Evolutionary conservation across 1,140 invertebrate species (phyloP).

Genomic region (Hycleus phaleratus): DNA sequence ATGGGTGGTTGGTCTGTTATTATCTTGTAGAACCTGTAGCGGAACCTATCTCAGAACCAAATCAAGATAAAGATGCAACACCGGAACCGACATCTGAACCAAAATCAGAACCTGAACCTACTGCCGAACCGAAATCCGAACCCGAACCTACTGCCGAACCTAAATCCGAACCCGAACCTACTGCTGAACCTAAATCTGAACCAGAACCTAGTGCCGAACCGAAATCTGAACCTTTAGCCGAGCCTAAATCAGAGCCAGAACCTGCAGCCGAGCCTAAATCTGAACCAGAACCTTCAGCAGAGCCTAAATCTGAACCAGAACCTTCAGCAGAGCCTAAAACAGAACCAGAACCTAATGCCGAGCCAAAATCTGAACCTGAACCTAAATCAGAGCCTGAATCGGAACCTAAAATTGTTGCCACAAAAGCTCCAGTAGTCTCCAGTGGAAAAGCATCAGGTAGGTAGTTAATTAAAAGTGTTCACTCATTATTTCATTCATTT

Average conservation of each 20-base stretch:
- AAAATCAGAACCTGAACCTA: conserved; percentile 41
- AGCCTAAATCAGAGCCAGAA: conserved; percentile 36
- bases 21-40: conserved; percentile 41
- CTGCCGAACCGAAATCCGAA: conserved; percentile 42
- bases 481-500: background rate
- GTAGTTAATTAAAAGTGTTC: background rate
- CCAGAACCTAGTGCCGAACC: conserved; percentile 42
- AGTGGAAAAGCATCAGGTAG: conserved; percentile 20
- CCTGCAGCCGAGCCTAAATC: conserved; percentile 41
- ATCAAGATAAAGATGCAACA: conserved; percentile 1
- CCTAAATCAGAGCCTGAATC: conserved; percentile 27
- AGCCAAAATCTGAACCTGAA: conserved; percentile 34
- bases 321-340: conserved; percentile 41
- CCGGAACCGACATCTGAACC: conserved; percentile 31
- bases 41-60: conserved; percentile 25
- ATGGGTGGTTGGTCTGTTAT: conserved; percentile 46
- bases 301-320: conserved; percentile 39
- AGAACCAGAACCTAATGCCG: conserved; percentile 37
- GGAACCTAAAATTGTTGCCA: conserved; percentile 37
- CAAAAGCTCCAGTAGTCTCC: conserved; percentile 37
- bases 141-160: conserved; percentile 43
- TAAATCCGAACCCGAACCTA: conserved; percentile 10
- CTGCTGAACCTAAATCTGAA: conserved; percentile 25
- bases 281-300: conserved; percentile 40
- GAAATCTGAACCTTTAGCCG: conserved; percentile 30